A percentile compares a stretch with the other conserved stretches of the same genome.
phyloP scores from a whole-genome alignment of 2,113 vertebrate species.

The Trematomus loennbergii region DNA sequence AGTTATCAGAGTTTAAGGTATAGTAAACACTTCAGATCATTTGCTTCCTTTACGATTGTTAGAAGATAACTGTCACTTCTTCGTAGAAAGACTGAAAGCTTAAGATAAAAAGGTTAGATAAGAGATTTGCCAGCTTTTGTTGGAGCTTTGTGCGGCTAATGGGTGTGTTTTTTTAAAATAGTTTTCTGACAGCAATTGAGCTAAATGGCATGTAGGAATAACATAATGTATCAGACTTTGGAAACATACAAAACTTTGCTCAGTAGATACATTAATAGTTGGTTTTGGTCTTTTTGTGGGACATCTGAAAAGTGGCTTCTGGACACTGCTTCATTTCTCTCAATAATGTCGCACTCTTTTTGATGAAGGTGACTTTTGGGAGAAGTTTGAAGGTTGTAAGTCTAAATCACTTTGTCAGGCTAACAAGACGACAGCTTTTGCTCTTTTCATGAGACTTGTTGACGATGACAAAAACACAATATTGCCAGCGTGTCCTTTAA shows the following conservation, averaged over 20 bases:
- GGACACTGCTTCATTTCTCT: background rate
- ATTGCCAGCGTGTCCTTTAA: slow-evolving; percentile 3
- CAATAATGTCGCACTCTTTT: background rate
- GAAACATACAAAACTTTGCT: background rate
- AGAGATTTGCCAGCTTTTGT: no score
- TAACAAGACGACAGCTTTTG: background rate
- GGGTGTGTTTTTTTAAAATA: background rate
- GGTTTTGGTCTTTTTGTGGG: background rate
- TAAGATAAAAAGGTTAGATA: no score
- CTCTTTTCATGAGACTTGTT: background rate
- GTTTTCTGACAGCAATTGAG: no score
- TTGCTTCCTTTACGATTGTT: no score
- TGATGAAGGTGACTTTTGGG: background rate
- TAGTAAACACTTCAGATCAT: no score
- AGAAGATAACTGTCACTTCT: no score
- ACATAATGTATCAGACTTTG: background rate
- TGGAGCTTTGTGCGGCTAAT: background rate
- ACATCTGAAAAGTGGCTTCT: background rate
- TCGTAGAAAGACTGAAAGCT: no score
- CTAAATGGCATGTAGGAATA: background rate
- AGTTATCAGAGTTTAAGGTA: no score
- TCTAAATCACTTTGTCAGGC: background rate
- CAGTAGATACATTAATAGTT: background rate
- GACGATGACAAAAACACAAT: background rate
- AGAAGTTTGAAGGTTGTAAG: background rate